These are phyloP conservation scores for Lacerta viridis DNA, from an alignment of 2,797 vertebrate species.

Conservation along the genomic window DNA sequence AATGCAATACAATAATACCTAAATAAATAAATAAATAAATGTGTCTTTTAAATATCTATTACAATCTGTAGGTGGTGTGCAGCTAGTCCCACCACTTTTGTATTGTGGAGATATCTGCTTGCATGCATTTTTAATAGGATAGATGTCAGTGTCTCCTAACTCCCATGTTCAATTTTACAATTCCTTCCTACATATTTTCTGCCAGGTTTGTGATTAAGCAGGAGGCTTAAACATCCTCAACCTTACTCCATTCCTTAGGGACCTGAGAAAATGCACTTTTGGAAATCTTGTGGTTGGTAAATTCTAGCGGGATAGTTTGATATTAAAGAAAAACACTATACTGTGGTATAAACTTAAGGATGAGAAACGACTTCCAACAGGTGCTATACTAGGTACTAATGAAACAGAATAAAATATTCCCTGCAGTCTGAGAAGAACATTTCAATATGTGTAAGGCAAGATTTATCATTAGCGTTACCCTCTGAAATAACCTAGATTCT, in stretches of 20 bases:
- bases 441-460: neutral
- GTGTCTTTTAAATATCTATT: neutral
- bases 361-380: neutral
- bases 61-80: too few relatives aligned
- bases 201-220: neutral
- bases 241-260: neutral
- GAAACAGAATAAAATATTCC: neutral
- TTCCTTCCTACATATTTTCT: neutral
- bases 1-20: neutral
- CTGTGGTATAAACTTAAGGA: neutral
- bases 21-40: neutral
- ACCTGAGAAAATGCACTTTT: neutral
- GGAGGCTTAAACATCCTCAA: neutral
- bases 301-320: neutral
- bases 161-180: neutral
- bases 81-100: neutral
- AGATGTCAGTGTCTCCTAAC: neutral
- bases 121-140: neutral
- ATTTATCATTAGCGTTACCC: neutral
- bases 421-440: neutral
- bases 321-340: neutral
- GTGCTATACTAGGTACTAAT: neutral
- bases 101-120: neutral
- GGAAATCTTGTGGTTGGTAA: neutral
- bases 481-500: slow-evolving; percentile 4